Base-by-base conservation (phyloP, 2,888 invertebrate genomes). In the Aphodius sticticus region DNA sequence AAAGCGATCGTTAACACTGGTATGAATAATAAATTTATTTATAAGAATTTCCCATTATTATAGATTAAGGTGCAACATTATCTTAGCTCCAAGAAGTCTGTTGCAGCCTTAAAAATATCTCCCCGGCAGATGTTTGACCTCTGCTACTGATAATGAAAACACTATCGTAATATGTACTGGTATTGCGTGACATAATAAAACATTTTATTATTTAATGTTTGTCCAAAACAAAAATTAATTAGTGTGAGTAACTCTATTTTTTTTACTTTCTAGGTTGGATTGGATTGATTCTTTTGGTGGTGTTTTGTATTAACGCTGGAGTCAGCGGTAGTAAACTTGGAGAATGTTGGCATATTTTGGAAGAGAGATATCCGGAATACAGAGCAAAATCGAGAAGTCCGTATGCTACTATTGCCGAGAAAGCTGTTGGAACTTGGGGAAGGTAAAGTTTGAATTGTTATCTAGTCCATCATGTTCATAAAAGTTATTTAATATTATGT, bases 301-400 rank as follows among this genome's bases (percentile, higher is more conserved):
- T 93, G 77, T 91, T 93, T 87, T 92, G 93, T 82, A 84, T 91
- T 2, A 90, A 92, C 76, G 93, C 94, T 0, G 93, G 92, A 1
- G 94, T 92, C 88, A 92, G 93, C 76, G 94, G 94, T n/a, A 91
- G 92, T 81, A 89, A 92, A 38, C 90, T 95, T 6, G 94, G 93
- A 0, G 91, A 91, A 82, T 93, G 94, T 87, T 95, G 95, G 95
- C 90, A 92, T 69, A 93, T 95, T 76, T 86, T 95, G 37, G 93
- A 94, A 86, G 92, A 92, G 77, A 88, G 94, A 0, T 92, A 92
- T 85, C 92, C 93, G 0, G 91, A 93, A 83, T 92, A 92, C 88
- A 88, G 92, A 83, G 90, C 87, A 74, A 89, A 90, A 69, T 91
- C 92, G 81, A 89, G 94, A 78, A 93, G 93, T 86, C 95, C 95